These are phyloP conservation scores for Poecile atricapillus DNA, from an alignment of 2,113 vertebrate species.

Conservation along the genomic window DNA sequence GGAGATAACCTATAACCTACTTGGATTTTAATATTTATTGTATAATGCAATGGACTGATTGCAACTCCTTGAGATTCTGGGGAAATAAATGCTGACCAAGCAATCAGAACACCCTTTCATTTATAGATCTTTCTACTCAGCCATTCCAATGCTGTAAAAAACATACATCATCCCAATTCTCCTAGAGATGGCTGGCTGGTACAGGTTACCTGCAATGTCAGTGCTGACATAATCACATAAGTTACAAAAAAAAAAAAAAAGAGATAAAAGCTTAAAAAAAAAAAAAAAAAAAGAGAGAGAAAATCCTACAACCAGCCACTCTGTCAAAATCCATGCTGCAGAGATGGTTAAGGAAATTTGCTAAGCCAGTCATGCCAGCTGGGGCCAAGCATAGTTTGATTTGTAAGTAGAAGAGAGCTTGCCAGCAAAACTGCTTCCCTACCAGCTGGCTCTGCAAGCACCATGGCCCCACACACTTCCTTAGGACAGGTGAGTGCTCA, in stretches of 20 bases:
- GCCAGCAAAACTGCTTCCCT: background rate
- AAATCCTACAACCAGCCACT: background rate
- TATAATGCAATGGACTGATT: background rate
- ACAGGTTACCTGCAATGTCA: background rate
- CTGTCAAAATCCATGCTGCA: background rate
- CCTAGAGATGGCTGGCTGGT: background rate
- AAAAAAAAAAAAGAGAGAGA: background rate
- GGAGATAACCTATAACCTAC: background rate
- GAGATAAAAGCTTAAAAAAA: background rate
- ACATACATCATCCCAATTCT: background rate
- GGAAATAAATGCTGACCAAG: background rate
- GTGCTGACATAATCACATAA: background rate
- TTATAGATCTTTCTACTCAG: background rate
- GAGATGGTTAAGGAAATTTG: background rate
- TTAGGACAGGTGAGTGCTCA: background rate
- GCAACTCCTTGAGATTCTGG: background rate
- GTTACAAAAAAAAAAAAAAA: background rate
- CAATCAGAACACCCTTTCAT: background rate
- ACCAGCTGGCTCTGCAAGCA: background rate
- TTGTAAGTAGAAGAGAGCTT: background rate
- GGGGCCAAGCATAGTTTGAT: background rate
- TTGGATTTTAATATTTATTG: background rate
- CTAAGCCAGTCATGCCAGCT: background rate
- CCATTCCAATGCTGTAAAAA: background rate
- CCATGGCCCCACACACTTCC: accelerated